Evolutionary conservation across 1,140 invertebrate genomes (phyloP), one percentile per base, ranked within the genome.

Genomic region (Caerostris extrusa): DNA sequence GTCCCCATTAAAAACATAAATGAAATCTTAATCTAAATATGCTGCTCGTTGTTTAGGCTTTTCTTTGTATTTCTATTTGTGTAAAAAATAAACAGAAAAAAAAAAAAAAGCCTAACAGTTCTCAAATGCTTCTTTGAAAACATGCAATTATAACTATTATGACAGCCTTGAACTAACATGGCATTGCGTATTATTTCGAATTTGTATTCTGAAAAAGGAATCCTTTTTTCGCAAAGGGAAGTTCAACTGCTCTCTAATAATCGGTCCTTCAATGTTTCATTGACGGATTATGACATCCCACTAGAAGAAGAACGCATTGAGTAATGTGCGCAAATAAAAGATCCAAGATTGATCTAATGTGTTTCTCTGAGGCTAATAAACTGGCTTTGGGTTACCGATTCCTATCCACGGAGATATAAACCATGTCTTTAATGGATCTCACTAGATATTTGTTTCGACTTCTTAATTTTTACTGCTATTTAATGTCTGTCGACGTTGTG

Each of bases 261-360:
- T 55, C 34, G 8, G 19, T 85, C 55, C 19, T 56, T 55, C 8
- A 55, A 85, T 19, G 82, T 6, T 57, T 58, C 53, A 12, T 58
- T 34, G 82, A 56, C 14, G 19, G 55, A 85, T 34, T 85, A 85
- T 19, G 82, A 85, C 82, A 85, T 58, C 8, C 55, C 14, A 10
- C 55, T 55, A 58, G 34, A 17, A 58, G 77, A 85, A 85, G n/a
- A 85, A 85, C 57, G n/a, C 82, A 57, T 85, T 85, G 82, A 85
- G 82, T 61, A 87, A 87, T 61, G 56, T 87, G 34, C 12, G 12
- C 60, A 87, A 87, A 87, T 87, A 61, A 87, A 87, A 87, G 58
- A 10, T 61, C 60, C 85, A 34, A 6, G 53, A 87, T 10, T 87
- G 34, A 87, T 50, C 58, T 55, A 77, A 77, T 87, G 85, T 87